Evolutionary conservation across 2,797 vertebrate species (phyloP).

Genomic region (Halcyon chelicuti): DNA sequence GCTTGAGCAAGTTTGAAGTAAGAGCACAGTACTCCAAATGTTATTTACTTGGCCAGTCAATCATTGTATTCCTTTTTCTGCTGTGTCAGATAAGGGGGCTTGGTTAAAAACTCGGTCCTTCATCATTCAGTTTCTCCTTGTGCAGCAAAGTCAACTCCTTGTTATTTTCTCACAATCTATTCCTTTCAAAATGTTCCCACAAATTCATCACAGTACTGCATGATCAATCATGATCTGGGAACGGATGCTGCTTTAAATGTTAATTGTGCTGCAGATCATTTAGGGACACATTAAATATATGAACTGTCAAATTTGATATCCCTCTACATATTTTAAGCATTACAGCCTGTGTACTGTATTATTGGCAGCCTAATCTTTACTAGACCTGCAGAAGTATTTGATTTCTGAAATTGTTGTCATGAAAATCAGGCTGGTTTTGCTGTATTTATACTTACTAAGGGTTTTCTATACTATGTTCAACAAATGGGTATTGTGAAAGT

Average conservation of each 20-base stretch:
- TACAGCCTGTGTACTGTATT: neutral
- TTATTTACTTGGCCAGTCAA: neutral
- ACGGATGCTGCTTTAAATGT: constrained; percentile 34
- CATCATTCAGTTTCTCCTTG: constrained; percentile 32
- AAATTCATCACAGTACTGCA: neutral
- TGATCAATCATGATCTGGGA: constrained; percentile 31
- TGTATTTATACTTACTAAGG: neutral
- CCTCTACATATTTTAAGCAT: neutral
- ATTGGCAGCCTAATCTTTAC: constrained; percentile 1
- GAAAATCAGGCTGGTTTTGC: neutral
- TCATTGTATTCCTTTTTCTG: constrained; percentile 6
- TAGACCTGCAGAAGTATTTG: neutral
- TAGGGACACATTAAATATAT: constrained; percentile 29
- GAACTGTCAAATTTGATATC: constrained; percentile 36
- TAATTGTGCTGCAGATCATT: constrained; percentile 34
- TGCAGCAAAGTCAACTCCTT: constrained; percentile 19
- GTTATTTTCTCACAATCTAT: constrained; percentile 42
- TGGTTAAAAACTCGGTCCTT: neutral
- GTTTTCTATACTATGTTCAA: neutral
- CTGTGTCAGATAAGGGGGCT: neutral
- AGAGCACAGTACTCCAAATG: neutral
- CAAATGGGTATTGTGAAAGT: neutral
- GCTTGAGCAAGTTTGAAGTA: neutral
- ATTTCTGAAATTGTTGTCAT: constrained; percentile 12
- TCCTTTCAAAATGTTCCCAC: constrained; percentile 20